A percentile compares a stretch with the other conserved stretches of the same genome.
phyloP scores from a whole-genome alignment of 2,888 invertebrate genomes.

The Tethea ocularis region DNA sequence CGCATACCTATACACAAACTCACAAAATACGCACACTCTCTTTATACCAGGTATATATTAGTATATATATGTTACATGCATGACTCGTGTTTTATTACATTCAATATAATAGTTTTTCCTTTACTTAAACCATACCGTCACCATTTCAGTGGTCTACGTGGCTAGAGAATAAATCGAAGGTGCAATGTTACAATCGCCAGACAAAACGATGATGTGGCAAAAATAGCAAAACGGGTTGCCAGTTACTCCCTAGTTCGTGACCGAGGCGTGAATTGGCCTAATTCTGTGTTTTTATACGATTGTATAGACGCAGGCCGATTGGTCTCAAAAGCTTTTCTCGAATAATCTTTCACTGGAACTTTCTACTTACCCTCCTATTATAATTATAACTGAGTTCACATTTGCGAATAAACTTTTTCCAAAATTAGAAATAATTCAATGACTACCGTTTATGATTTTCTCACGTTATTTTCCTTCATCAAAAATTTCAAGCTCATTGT shows the following conservation, averaged over 20 bases:
- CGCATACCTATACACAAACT: no score
- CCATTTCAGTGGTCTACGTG: not conserved
- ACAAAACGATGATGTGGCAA: not conserved
- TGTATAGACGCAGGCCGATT: no score
- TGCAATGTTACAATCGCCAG: not conserved
- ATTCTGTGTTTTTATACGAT: not conserved
- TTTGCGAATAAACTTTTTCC: no score
- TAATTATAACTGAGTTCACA: no score
- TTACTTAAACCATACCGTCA: not conserved
- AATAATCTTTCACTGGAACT: not conserved
- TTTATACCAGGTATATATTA: no score
- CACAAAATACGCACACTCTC: no score
- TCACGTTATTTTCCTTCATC: not conserved
- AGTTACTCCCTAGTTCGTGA: not conserved
- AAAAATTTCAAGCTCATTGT: no score
- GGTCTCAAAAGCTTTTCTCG: not conserved
- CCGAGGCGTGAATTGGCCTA: not conserved
- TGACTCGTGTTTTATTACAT: no score
- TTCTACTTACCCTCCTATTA: no score
- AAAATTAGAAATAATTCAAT: no score
- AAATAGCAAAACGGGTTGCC: not conserved
- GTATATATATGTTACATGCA: no score
- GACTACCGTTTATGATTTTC: no score
- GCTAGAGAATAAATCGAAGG: not conserved
- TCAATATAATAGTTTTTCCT: not conserved